These are phyloP conservation scores for Sphaerophoria rueppellii DNA, from an alignment of 2,888 invertebrate genomes.

Conservation along the genomic window DNA sequence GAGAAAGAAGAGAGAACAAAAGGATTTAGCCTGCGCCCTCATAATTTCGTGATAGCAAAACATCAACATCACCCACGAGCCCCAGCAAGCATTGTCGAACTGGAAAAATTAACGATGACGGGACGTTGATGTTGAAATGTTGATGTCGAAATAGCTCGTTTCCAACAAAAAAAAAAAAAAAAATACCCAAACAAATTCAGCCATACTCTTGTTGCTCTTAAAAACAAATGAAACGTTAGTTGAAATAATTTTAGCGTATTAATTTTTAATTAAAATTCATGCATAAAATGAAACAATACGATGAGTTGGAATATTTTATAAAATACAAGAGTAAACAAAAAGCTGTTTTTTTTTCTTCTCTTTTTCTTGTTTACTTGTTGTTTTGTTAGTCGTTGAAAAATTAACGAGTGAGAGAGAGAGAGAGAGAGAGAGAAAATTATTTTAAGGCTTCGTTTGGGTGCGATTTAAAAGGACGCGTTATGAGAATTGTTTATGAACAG, in stretches of 20 bases:
- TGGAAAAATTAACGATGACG: neutral
- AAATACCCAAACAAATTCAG: neutral
- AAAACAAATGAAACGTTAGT: slow-evolving; percentile 63
- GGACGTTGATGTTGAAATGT: neutral
- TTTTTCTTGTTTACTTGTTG: neutral
- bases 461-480: slow-evolving; percentile 11
- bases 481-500: neutral
- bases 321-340: slow-evolving; percentile 26
- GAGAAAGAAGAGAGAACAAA: slow-evolving; percentile 17
- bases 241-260: slow-evolving; percentile 70
- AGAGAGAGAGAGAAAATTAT: neutral
- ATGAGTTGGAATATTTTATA: slow-evolving; percentile 9
- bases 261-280: slow-evolving; percentile 73
- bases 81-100: no score
- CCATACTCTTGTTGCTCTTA: neutral
- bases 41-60: slow-evolving; percentile 2
- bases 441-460: neutral
- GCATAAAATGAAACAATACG: slow-evolving; percentile 53
- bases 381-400: neutral
- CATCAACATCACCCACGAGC: no score
- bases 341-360: neutral
- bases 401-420: neutral
- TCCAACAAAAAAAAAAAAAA: neutral
- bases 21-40: slow-evolving; percentile 9
- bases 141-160: neutral